Evolutionary conservation across 35 echinoderm and acorn worm species (phyloP), one percentile per base, ranked within the genome.

Genomic region (Apostichopus parvimensis): DNA sequence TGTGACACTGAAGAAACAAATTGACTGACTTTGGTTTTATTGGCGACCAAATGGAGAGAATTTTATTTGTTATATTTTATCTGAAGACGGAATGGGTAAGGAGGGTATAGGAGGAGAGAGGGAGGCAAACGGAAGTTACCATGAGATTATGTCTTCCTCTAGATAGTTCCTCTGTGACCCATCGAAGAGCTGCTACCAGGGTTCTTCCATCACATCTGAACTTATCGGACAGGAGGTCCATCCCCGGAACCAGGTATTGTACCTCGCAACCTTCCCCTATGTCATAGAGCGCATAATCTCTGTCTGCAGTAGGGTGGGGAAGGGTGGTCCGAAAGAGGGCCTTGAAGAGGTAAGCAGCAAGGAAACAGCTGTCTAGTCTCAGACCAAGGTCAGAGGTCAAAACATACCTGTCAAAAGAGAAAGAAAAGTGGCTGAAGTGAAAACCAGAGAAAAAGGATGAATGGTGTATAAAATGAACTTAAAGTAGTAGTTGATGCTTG

Each of bases 201-300:
- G 95, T 99, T 80, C 97, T 87, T 4, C 95, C 97, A 57, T 99
- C 97, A 89, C 97, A 99, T 53, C 97, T 79, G 93, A 96, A 99
- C 77, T 89, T 91, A 73, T 99, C 97, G 3, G 97, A 99, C 8
- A 99, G 93, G 0, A 96, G 92, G 73, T 96, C 95, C 18, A 99
- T 86, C 15, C 97, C 97, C 0, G 97, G 97, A 3, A 99, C 82
- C 8, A 99, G 95, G 90, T 99, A 99, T 83, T 99, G 97, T 0
- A 99, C 97, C 88, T 99, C 97, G 83, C 97, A 96, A 22, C 95
- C 97, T 77, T 99, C 97, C 0, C 97, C 96, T 20, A 98, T 95
- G 83, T 98, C 96, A 92, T 98, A 98, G 77, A 99, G 95, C 83
- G 97, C 97, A 53, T 98, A 98, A 91, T 99, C 97, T 18, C 95